Base-by-base conservation (phyloP, 2,888 invertebrate species). In the Lasioglossum leucozonium region DNA sequence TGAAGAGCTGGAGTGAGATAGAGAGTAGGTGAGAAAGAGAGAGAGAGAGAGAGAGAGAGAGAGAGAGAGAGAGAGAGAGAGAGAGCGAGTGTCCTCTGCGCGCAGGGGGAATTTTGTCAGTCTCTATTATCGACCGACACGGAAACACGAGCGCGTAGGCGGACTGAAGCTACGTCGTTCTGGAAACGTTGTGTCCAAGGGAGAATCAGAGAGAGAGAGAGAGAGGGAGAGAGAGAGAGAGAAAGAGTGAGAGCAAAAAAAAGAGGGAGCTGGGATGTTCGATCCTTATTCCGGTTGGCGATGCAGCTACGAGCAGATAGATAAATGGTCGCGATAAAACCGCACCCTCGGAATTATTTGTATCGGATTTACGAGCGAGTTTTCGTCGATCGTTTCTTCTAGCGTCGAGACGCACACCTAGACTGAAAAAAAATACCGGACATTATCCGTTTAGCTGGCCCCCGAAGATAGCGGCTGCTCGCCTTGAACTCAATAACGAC, bases 401-500 rank as follows among this genome's bases (percentile, higher is more conserved):
- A 37, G 16, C 18, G 5, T 0, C 65, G 16, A 30, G 72, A 37
- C 71, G 18, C 55, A 76, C 51, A 30, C 37, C 2, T 40, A 71
- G 73, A 55, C 62, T 2, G 62, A n/a, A 51, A 51, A n/a, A n/a
- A n/a, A n/a, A n/a, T n/a, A 51, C 40, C 34, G 16, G 34, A 30
- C 26, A 77, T 85, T 80, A 86, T 80, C 72, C 74, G 72, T 72
- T 75, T 72, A 81, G 34, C 65, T 69, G 72, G 47, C 51, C 37
- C 42, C 47, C 72, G 62, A 71, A 77, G 77, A 75, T 72, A 78
- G 77, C 72, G 77, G 73, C 73, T 69, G 73, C 67, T 82, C 83
- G 90, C 90, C 91, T 92, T 93, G 92, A 92, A 91, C 93, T 92
- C 90, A 92, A 92, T 92, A 91, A 89, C 91, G 72, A 77, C 74